Evolutionary conservation across 2,113 vertebrate genomes (phyloP), one percentile per base, ranked within the genome.

Genomic region (Microcebus jonahi): DNA sequence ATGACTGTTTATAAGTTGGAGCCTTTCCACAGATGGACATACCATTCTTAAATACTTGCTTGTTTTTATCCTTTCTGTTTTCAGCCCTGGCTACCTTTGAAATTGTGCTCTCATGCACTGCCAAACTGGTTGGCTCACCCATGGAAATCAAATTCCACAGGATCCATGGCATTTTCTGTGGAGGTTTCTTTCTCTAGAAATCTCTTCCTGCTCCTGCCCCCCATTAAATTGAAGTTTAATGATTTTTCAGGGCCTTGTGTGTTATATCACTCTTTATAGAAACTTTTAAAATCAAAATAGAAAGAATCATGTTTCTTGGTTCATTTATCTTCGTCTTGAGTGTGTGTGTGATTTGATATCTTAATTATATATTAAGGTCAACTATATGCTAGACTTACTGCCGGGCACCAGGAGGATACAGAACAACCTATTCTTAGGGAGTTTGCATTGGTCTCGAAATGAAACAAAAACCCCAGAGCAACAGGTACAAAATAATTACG

Each of bases 181-280:
- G 36, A 53, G 18, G 13, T 81, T 93, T 95, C 39, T 94, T 96
- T 96, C 79, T 96, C 59, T 86, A 59, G 85, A 96, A 97, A 86
- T 90, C n/a, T 89, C 55, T 96, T 95, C 31, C 48, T 96, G 45
- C 29, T 10, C 48, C 17, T 59, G 14, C 2, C 23, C 36, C 1
- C 53, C 20, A 73, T 67, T 91, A 86, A 91, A 70, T 71, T 71
- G 20, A 96, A 93, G 50, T 94, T 73, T 88, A 89, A 91, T 88
- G 39, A 71, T 90, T 89, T 95, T 92, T 96, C 53, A 80, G 42
- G 17, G 25, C 27, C 73, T 80, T 77, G 18, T 81, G 14, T 84
- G 1, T 90, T 71, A 39, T 88, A 82, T 36, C 27, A 71, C 42
- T 93, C 36, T 53, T 95, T 45, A 57, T 67, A 88, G 81, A 20